Evolutionary conservation across 37 sponge, comb jelly and placozoan species (phyloP).

Genomic region (Ephydatia muelleri): DNA sequence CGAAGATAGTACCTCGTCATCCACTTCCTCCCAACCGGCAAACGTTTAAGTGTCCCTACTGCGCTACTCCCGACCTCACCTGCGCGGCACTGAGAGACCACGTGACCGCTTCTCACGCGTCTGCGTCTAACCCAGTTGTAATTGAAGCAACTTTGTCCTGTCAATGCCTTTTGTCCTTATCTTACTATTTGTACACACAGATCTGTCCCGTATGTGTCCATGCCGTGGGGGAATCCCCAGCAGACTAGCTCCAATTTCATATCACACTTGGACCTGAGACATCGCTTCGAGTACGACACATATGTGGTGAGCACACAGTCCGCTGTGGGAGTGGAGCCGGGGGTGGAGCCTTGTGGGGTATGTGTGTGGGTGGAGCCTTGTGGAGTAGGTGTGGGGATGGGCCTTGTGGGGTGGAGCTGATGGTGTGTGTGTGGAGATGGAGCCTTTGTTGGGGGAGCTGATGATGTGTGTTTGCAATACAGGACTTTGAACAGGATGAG

Average conservation of each 20-base stretch:
- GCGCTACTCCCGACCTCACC: slow-evolving; percentile 46
- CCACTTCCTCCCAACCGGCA: slow-evolving; percentile 43
- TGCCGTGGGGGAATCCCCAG: slow-evolving; percentile 81
- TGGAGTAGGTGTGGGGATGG: too few species aligned
- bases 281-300: slow-evolving; percentile 82
- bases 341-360: background rate
- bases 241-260: slow-evolving; percentile 70
- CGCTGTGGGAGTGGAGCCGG: background rate
- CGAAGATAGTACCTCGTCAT: slow-evolving; percentile 7
- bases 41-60: slow-evolving; percentile 73
- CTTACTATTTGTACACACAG: slow-evolving; percentile 17
- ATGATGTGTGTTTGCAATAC: background rate
- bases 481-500: slow-evolving; percentile 78
- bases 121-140: slow-evolving; percentile 26
- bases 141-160: background rate
- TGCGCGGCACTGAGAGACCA: slow-evolving; percentile 52
- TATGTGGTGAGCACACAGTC: slow-evolving; percentile 66
- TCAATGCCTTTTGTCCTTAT: background rate
- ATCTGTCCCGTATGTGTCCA: slow-evolving; percentile 83
- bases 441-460: too few species aligned
- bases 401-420: too few species aligned
- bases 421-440: too few species aligned
- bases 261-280: slow-evolving; percentile 64
- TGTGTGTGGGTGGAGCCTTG: too few species aligned
- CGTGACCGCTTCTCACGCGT: slow-evolving; percentile 34